Conservation (phyloP, 2,888 invertebrate genomes). For the Eupithecia vulgata region DNA sequence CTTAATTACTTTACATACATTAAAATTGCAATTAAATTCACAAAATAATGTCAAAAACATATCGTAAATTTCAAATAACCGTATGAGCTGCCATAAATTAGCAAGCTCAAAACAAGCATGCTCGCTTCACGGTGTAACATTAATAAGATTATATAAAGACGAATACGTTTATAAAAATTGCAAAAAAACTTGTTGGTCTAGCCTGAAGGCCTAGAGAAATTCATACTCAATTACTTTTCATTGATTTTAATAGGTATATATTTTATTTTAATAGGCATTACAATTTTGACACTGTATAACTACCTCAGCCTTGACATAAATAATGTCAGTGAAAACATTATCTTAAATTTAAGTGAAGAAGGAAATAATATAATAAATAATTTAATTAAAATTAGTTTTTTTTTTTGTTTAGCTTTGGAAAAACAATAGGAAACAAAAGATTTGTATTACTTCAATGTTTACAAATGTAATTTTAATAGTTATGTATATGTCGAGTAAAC, state of each 20-base stretch:
- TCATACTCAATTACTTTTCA: not conserved
- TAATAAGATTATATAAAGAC: constrained; percentile 16
- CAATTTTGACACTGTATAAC: not conserved
- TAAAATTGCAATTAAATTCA: constrained; percentile 2
- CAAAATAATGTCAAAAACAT: constrained; percentile 40
- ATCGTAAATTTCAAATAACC: constrained; percentile 44
- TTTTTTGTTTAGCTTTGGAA: too few relatives aligned
- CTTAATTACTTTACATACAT: not conserved
- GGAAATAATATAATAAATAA: too few relatives aligned
- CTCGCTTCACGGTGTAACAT: constrained; percentile 28
- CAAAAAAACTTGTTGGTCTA: not conserved
- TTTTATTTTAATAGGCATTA: not conserved
- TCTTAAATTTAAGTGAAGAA: not conserved
- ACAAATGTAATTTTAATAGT: not conserved
- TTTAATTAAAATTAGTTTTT: too few relatives aligned
- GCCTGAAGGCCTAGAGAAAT: not conserved
- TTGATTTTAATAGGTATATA: not conserved
- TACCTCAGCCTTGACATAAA: not conserved
- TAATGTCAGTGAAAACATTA: not conserved
- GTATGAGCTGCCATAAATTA: constrained; percentile 37
- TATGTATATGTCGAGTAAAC: not conserved
- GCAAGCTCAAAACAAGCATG: constrained; percentile 35
- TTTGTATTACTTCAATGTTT: not conserved
- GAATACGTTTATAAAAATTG: not conserved
- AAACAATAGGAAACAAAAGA: too few relatives aligned